phyloP scores from a whole-genome alignment of 2,797 vertebrate species.

The Hemitrygon akajei region DNA sequence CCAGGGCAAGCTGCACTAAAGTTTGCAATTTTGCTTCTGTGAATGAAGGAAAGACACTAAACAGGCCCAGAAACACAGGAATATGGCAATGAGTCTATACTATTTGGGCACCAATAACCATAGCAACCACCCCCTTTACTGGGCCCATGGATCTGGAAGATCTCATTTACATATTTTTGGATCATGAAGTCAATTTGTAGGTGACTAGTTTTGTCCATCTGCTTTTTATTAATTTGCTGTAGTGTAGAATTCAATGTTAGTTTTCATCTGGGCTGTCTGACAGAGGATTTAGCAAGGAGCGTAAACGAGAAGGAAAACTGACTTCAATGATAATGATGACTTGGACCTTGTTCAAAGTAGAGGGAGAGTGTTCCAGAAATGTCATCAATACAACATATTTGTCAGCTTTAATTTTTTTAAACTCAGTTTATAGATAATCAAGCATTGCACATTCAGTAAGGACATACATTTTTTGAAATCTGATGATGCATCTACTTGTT shows the following conservation, averaged over 20 bases:
- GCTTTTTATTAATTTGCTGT: not conserved
- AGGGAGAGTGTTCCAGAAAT: not conserved
- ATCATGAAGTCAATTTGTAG: not conserved
- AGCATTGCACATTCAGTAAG: not conserved
- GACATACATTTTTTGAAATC: not conserved
- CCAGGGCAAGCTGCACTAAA: not conserved
- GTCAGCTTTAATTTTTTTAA: not conserved
- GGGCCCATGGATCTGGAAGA: not conserved
- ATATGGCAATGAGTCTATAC: not conserved
- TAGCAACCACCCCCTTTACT: not conserved
- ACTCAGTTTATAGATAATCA: not conserved
- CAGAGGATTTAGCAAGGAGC: not conserved
- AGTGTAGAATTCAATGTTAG: not conserved
- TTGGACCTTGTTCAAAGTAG: not conserved
- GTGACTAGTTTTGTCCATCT: not conserved
- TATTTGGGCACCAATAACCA: not conserved
- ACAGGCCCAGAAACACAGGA: not conserved
- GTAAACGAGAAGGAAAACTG: not conserved
- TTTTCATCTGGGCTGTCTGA: not conserved
- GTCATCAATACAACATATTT: not conserved
- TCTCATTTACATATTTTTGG: not conserved
- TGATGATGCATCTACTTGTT: not conserved
- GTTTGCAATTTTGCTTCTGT: not conserved
- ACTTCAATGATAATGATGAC: not conserved
- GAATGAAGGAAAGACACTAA: not conserved